Evolutionary conservation across 2,888 invertebrate genomes (phyloP), one percentile per base, ranked within the genome.

Genomic region (Strigamia crassipes): DNA sequence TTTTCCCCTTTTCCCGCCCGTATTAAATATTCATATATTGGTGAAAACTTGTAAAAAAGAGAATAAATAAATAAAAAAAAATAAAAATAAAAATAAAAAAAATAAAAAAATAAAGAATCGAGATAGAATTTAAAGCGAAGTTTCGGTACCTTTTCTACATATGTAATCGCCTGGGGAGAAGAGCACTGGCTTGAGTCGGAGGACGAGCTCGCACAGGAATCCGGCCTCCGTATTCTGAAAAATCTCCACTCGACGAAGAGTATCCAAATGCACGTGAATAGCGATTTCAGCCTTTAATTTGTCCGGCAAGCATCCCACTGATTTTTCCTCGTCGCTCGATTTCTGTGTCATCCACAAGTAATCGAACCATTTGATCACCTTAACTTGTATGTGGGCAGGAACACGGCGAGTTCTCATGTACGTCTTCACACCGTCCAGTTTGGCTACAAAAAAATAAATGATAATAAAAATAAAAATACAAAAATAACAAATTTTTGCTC

Each of bases 161-260:
- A 99, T 98, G 89, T 96, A 99, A 90, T 99, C 99, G 83, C 98
- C 97, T 34, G 99, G 99, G 85, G 97, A 97, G 90, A 98, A 99
- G 84, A 99, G 92, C 80, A 98, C 97, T 81, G 98, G 98, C 86
- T 97, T 91, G 84, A 99, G 91, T 88, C 96, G 92, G 84, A 99
- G 91, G 86, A 99, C 99, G 86, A 99, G 91, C 89, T 98, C 98
- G 89, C 98, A 97, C 84, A 99, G 92, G 91, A 99, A 99, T 82
- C 99, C 99, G 83, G 98, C 98, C 89, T 99, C 99, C 81, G 98
- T 99, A 89, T 98, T 97, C 91, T 99, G 98, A 90, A 99, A 99
- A 88, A 99, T 99, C 90, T 99, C 98, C 87, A 99, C 97, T 89
- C 96, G 91, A 89, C 97, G 97, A 88, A 99, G 91, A 84, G 98